phyloP scores from a whole-genome alignment of 1,140 invertebrate genomes.

The Heliconius hermathena region DNA sequence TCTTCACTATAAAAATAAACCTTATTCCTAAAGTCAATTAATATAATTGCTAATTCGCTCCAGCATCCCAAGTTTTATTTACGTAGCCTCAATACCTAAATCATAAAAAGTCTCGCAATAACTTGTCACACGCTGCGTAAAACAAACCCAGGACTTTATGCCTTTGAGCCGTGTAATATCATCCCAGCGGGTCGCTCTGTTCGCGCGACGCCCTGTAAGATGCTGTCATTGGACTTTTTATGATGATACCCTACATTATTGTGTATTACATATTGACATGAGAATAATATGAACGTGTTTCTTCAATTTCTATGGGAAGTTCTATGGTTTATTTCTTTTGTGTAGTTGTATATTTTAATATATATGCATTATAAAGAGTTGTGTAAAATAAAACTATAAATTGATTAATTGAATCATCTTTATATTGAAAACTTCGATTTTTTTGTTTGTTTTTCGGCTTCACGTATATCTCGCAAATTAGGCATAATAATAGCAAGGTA shows the following conservation, averaged over 20 bases:
- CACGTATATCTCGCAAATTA: no score
- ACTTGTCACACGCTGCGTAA: constrained; percentile 39
- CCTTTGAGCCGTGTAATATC: constrained; percentile 39
- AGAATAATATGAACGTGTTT: constrained; percentile 1
- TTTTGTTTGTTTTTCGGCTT: no score
- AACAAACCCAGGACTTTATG: constrained; percentile 38
- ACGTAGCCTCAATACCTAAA: constrained; percentile 35
- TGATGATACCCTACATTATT: constrained; percentile 25
- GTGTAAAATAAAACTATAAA: no score
- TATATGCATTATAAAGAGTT: neutral
- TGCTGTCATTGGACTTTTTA: constrained; percentile 31
- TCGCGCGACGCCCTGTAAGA: constrained; percentile 10
- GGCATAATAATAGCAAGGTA: no score
- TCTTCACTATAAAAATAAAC: neutral
- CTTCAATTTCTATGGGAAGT: neutral
- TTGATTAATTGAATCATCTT: no score
- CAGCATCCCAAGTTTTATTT: neutral
- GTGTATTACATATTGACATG: constrained; percentile 1
- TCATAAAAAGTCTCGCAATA: constrained; percentile 42
- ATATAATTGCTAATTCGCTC: neutral
- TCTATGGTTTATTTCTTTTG: neutral
- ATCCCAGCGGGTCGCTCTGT: constrained; percentile 36
- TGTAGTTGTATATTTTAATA: neutral
- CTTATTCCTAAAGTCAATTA: neutral
- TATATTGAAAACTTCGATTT: no score